Evolutionary conservation across 1,140 invertebrate species (phyloP), one percentile per base, ranked within the genome.

Genomic region (Dendroctonus valens): DNA sequence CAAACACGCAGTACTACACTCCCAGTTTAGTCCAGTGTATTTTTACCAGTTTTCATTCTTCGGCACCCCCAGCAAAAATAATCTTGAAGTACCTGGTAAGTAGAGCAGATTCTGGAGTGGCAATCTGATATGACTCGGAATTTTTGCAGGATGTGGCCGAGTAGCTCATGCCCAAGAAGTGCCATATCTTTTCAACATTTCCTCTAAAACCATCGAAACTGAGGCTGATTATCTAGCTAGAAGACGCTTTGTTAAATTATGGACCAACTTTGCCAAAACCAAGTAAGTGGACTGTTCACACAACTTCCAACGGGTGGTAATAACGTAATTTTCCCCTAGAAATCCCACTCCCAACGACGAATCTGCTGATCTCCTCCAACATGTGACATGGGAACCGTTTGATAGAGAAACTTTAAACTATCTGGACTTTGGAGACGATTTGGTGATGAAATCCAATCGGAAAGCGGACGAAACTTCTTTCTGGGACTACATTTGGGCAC

Each of bases 231-330:
- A 37, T 41, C 41, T 61, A n/a, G 41, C 59, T 14, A 61, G 59
- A 49, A 59, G 44, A 11, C 26, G 58, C 8, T 38, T 59, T 2
- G 46, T 59, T 39, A 59, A 49, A 49, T 41, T 61, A 11, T 61
- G 61, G 51, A 54, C 40, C 26, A 63, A 63, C 39, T 63, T 63
- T 39, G 61, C 61, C 6, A 63, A 54, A 63, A 54, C 51, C 26
- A 26, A 26, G 26, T 26, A 26, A 26, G 26, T 3, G 26, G 26
- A 26, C 26, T 26, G 26, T 26, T 26, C 26, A 3, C 1, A 26
- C 1, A 26, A 26, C 26, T 26, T n/a, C 26, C 26, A 26, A 26
- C 26, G 26, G 26, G 4, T 2, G 8, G 12, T 11, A 46, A 46
- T 46, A 11, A 9, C 26, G 7, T 11, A 14, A 14, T 50, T 50